Evolutionary conservation across 2,888 invertebrate genomes (phyloP).

Genomic region (Zygaena filipendulae): DNA sequence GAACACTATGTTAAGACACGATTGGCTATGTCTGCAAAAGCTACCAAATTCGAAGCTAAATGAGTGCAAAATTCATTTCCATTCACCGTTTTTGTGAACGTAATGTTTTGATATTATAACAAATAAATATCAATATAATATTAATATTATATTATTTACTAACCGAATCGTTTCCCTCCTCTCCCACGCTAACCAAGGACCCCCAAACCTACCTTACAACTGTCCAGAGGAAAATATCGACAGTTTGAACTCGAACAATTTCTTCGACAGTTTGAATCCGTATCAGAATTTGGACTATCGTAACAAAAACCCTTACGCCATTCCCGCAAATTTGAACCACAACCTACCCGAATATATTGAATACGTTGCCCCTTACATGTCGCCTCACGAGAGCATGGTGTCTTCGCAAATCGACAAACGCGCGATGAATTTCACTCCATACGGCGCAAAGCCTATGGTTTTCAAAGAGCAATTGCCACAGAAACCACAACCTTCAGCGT

Average conservation of each 20-base stretch:
- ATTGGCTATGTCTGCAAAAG: too few species aligned
- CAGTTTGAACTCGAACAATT: conserved; percentile 52
- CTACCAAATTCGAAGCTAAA: too few species aligned
- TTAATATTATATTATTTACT: conserved; percentile 13
- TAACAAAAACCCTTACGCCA: conserved; percentile 61
- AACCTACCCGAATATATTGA: conserved; percentile 46
- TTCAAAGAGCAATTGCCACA: conserved; percentile 44
- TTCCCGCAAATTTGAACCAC: conserved; percentile 58
- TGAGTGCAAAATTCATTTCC: too few species aligned
- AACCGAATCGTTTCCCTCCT: conserved; percentile 18
- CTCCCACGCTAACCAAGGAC: conserved; percentile 54
- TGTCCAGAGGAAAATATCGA: conserved; percentile 49
- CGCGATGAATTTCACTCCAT: conserved; percentile 29
- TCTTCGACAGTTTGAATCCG: conserved; percentile 54
- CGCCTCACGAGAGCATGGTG: conserved; percentile 46
- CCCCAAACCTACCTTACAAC: conserved; percentile 24
- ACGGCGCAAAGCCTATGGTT: conserved; percentile 34
- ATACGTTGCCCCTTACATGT: conserved; percentile 42
- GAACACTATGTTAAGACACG: too few species aligned
- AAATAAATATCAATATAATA: too few species aligned
- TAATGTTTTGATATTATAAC: too few species aligned
- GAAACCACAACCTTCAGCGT: conserved; percentile 34
- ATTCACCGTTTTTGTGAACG: too few species aligned
- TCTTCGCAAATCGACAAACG: conserved; percentile 25
- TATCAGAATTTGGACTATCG: conserved; percentile 43